Percentiles rank a stretch among this genome's conserved stretches.
These are phyloP conservation scores for Pomacea maculata DNA, from an alignment of 1,140 invertebrate species.

Conservation along the genomic window DNA sequence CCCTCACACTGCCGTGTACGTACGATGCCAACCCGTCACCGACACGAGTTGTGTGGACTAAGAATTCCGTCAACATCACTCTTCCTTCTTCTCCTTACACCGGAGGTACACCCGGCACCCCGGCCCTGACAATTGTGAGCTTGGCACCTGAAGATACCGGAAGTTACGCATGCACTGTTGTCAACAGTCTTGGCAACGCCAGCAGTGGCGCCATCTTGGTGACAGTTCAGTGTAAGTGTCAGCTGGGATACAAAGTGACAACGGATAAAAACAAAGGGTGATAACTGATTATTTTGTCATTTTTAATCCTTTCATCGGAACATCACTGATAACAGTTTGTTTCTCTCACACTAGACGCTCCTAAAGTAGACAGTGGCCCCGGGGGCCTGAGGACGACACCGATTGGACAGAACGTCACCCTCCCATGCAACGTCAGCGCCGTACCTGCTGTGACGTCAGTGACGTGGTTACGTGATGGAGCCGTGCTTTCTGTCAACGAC, in stretches of 20 bases:
- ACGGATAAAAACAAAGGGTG: too few species aligned
- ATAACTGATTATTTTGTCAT: neutral
- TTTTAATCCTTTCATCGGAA: too few species aligned
- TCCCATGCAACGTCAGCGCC: slow-evolving; percentile 8
- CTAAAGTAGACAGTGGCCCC: too few species aligned
- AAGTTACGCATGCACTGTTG: slow-evolving; percentile 5
- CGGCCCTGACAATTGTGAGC: slow-evolving; percentile 1
- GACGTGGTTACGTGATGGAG: slow-evolving; percentile 1
- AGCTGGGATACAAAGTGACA: too few species aligned
- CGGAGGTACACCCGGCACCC: slow-evolving; percentile 13
- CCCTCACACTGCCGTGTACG: slow-evolving; percentile 1
- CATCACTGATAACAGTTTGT: too few species aligned
- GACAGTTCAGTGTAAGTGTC: slow-evolving; percentile 1
- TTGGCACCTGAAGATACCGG: neutral
- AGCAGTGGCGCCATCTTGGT: neutral
- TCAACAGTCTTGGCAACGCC: neutral
- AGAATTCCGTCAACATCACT: neutral
- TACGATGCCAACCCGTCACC: slow-evolving; percentile 4
- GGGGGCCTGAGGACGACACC: neutral
- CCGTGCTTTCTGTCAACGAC: neutral
- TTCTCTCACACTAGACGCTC: too few species aligned
- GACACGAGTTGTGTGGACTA: neutral
- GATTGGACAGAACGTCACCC: neutral
- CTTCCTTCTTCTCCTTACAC: slow-evolving; percentile 7
- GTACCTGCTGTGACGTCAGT: slow-evolving; percentile 3